Evolutionary conservation across 2,888 invertebrate species (phyloP).

Genomic region (Agonum fuliginosum): DNA sequence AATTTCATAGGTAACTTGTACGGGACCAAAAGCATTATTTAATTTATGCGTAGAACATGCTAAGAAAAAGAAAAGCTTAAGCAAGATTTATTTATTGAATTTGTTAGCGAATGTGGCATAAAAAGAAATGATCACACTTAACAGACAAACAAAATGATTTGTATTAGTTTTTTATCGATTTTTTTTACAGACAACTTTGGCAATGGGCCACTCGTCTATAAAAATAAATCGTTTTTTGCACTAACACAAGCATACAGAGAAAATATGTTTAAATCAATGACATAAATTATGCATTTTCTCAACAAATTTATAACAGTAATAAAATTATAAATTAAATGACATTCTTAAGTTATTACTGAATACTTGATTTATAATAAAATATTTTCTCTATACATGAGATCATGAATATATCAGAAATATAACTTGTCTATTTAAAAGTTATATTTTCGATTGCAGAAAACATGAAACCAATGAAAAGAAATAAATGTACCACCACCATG

Average conservation of each 20-base stretch:
- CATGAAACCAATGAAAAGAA: not conserved
- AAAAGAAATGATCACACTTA: conserved; percentile 55
- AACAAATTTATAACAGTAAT: not conserved
- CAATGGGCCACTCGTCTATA: conserved; percentile 20
- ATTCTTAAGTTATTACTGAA: not conserved
- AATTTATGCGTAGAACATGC: conserved; percentile 51
- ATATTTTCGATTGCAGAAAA: no score
- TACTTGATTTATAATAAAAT: not conserved
- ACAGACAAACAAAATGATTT: conserved; percentile 50
- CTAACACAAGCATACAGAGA: conserved; percentile 25
- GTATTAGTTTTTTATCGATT: conserved; percentile 38
- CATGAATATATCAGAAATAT: not conserved
- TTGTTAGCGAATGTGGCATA: conserved; percentile 26
- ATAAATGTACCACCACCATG: conserved; percentile 38
- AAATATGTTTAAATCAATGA: not conserved
- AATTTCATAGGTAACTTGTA: conserved; percentile 3
- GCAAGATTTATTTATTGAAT: conserved; percentile 8
- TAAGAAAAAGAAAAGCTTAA: conserved; percentile 45
- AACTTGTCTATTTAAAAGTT: no score
- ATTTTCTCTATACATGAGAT: not conserved
- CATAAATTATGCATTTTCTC: no score
- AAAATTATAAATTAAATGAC: not conserved
- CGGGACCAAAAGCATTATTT: conserved; percentile 7
- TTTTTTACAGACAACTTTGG: conserved; percentile 11
- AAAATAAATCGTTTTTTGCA: conserved; percentile 46